A percentile compares a stretch with the other conserved stretches of the same genome.
Conservation (phyloP, 2,888 invertebrate genomes). For the Brassicogethes aeneus region DNA sequence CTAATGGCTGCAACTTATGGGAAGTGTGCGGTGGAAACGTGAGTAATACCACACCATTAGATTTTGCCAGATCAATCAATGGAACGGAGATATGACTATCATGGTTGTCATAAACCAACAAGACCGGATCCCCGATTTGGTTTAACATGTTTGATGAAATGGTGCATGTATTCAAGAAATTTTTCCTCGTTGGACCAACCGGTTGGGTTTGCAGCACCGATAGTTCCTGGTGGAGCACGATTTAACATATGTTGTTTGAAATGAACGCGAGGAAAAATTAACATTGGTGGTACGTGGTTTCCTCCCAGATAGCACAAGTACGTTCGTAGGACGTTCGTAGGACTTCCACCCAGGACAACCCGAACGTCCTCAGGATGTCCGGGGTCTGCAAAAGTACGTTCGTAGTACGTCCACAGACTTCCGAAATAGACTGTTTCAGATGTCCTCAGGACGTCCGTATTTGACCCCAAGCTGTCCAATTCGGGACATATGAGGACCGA, state of each 20-base stretch:
- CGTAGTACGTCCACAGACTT: too few relatives aligned
- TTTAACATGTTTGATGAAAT: conserved; percentile 4
- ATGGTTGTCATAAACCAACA: conserved; percentile 28
- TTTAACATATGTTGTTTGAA: not conserved
- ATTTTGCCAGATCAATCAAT: conserved; percentile 8
- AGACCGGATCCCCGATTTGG: conserved; percentile 14
- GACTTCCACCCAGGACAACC: too few relatives aligned
- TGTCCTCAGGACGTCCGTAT: too few relatives aligned
- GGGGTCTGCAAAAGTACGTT: too few relatives aligned
- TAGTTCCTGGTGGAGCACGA: not conserved
- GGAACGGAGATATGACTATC: conserved; percentile 26
- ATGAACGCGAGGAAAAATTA: not conserved
- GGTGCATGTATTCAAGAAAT: conserved; percentile 14
- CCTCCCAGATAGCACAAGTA: too few relatives aligned
- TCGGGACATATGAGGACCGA: too few relatives aligned
- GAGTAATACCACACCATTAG: conserved; percentile 20
- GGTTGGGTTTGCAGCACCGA: conserved; percentile 17
- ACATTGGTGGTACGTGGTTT: not conserved
- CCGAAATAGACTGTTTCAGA: too few relatives aligned
- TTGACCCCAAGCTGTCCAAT: too few relatives aligned
- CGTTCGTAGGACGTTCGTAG: too few relatives aligned
- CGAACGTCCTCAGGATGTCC: too few relatives aligned
- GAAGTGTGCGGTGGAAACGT: conserved; percentile 11
- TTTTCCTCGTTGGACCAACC: conserved; percentile 14
- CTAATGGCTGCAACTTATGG: too few relatives aligned